Conservation (phyloP, 2,113 vertebrate species). For the Poeciliopsis turrubarensis region DNA sequence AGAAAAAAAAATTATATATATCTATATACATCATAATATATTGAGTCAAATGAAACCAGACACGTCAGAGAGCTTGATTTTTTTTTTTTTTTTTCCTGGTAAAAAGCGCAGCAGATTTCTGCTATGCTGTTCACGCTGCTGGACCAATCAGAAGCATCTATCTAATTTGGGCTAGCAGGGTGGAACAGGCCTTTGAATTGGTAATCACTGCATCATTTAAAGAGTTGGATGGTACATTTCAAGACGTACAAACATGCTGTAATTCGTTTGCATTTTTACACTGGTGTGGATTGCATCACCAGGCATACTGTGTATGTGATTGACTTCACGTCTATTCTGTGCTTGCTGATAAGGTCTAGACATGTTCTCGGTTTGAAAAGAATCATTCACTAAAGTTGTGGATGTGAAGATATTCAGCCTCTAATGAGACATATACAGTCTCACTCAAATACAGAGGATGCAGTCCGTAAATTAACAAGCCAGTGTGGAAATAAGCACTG, state of each 20-base stretch:
- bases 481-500: slow-evolving; percentile 24
- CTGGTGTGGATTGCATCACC: not conserved
- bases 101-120: not conserved
- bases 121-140: not conserved
- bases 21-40: too few relatives aligned
- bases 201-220: not conserved
- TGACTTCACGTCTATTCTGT: not conserved
- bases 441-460: slow-evolving; percentile 2
- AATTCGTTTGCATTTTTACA: slow-evolving; percentile 1
- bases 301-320: not conserved
- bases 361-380: not conserved
- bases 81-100: not conserved
- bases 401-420: not conserved
- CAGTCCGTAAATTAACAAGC: slow-evolving; percentile 10
- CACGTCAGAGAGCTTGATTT: not conserved
- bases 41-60: not conserved
- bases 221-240: not conserved
- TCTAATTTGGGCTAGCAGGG: not conserved
- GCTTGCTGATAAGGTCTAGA: not conserved
- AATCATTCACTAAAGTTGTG: not conserved
- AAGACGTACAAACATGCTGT: not conserved
- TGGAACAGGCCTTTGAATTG: not conserved
- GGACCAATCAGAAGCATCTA: not conserved
- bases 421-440: slow-evolving; percentile 1
- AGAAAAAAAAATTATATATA: not conserved